Base-by-base conservation (phyloP, 2,888 invertebrate genomes). In the Digitonthophagus gazella region DNA sequence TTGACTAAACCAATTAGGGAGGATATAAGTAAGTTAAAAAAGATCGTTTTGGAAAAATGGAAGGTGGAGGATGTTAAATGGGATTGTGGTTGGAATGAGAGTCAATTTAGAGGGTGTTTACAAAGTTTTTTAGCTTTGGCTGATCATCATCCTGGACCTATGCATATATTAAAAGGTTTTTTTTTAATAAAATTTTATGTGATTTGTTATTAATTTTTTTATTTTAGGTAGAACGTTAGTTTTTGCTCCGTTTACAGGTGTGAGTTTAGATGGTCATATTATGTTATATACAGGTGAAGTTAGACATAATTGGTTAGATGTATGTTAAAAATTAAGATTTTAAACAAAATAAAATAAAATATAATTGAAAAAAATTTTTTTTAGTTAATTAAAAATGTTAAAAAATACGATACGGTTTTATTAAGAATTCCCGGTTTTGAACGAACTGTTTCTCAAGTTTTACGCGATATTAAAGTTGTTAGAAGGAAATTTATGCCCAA, bases 251-350 rank as follows among this genome's bases (percentile, higher is more conserved):
- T 93, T 94, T 77, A 96, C 96, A 2, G 97, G 97, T 11, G 92
- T 97, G 3, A 95, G 93, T 80, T 85, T 96, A 64, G 93, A 96
- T 77, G 97, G 97, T 0, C 91, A 95, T 77, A 90, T 97, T 5
- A 92, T 93, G 85, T 86, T 97, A 0, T 96, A 93, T 79, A 96
- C 94, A 74, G 96, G 95, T 54, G 97, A 97, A 86, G 97, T 97
- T 54, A 86, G 96, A 70, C 91, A 93, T 78, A 95, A 95, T 83
- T 97, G 97, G 97, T 85, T 96, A 69, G 95, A 95, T 83, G 93
- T 95, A 84, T 88, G 90, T 68, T 22, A 11, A n/a, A 58, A n/a
- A n/a, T n/a, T n/a, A n/a, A n/a, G n/a, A n/a, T 67, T 15, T 56
- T 56, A 20, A 18, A 15, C 18, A 44, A 28, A 55, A 44, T 67